Conservation (phyloP, 1,140 invertebrate genomes). For the Drosophila sulfurigaster region DNA sequence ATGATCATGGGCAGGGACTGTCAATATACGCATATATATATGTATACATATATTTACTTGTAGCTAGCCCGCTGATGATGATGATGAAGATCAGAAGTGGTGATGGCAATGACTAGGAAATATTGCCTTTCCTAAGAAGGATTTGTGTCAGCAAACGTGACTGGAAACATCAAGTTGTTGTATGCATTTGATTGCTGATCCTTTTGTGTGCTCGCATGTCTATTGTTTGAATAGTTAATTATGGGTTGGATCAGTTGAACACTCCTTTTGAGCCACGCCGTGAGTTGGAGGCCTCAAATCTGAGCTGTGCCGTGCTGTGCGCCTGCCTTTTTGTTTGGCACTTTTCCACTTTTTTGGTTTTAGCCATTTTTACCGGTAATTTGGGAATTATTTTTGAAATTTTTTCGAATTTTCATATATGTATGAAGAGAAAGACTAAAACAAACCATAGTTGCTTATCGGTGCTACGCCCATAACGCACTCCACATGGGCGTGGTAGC, state of each 20-base stretch:
- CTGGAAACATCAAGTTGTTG: constrained; percentile 72
- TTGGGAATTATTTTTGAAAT: constrained; percentile 74
- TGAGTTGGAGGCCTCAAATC: constrained; percentile 36
- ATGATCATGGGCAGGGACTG: constrained; percentile 42
- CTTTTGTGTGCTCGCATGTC: constrained; percentile 69
- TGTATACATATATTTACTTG: constrained; percentile 15
- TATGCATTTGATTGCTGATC: constrained; percentile 72
- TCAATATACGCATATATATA: constrained; percentile 45
- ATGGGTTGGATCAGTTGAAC: constrained; percentile 78
- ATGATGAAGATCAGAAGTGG: constrained; percentile 23
- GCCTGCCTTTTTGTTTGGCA: constrained; percentile 17
- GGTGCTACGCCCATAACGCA: constrained; percentile 11
- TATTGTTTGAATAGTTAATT: constrained; percentile 83
- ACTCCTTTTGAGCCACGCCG: constrained; percentile 65
- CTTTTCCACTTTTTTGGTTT: constrained; percentile 53
- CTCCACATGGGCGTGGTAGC: constrained; percentile 57
- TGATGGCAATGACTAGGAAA: constrained; percentile 74
- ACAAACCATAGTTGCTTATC: constrained; percentile 29
- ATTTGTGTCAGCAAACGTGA: constrained; percentile 82
- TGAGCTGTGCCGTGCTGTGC: not conserved
- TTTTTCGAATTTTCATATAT: constrained; percentile 64
- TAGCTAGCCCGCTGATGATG: constrained; percentile 39
- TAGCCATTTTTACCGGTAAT: constrained; percentile 74
- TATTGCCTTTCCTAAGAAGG: constrained; percentile 82
- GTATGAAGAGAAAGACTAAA: not conserved